Conservation (phyloP, 2,888 invertebrate species). For the Drosophila setosimentum region DNA sequence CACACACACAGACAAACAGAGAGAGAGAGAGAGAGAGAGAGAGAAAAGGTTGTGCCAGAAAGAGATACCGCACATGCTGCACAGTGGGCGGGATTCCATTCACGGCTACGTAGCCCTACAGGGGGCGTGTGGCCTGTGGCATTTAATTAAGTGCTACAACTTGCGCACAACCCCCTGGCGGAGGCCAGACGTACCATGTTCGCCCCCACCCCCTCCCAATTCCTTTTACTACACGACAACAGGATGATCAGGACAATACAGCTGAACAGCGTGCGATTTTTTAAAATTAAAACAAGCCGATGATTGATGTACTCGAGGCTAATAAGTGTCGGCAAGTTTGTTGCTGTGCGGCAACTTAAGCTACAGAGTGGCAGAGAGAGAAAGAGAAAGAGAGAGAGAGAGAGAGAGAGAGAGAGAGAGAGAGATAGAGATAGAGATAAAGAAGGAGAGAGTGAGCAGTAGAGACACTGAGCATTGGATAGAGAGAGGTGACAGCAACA, state of each 20-base stretch:
- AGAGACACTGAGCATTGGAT: too few species aligned
- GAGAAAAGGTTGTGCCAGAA: conserved; percentile 42
- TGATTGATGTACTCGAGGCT: conserved; percentile 78
- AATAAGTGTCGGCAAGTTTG: conserved; percentile 71
- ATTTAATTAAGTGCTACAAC: conserved; percentile 77
- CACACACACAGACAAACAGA: background rate
- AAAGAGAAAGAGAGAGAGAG: background rate
- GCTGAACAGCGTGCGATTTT: conserved; percentile 74
- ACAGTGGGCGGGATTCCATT: conserved; percentile 74
- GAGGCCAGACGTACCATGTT: background rate
- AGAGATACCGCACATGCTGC: conserved; percentile 62
- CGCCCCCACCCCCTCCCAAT: background rate
- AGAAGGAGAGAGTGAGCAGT: background rate
- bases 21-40: background rate
- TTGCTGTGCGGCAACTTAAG: conserved; percentile 25
- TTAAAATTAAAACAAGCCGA: conserved; percentile 78
- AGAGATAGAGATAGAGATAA: background rate
- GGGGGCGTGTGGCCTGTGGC: conserved; percentile 53
- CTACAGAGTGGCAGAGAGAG: conserved; percentile 14
- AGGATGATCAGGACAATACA: conserved; percentile 15
- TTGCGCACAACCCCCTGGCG: conserved; percentile 36
- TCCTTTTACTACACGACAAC: background rate
- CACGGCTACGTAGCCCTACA: conserved; percentile 26
- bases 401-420: background rate
- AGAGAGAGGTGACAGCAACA: conserved; percentile 1